Base-by-base conservation (phyloP, 30 jellyfish, hydroid and myxozoan genomes). In the Pelagia noctiluca region DNA sequence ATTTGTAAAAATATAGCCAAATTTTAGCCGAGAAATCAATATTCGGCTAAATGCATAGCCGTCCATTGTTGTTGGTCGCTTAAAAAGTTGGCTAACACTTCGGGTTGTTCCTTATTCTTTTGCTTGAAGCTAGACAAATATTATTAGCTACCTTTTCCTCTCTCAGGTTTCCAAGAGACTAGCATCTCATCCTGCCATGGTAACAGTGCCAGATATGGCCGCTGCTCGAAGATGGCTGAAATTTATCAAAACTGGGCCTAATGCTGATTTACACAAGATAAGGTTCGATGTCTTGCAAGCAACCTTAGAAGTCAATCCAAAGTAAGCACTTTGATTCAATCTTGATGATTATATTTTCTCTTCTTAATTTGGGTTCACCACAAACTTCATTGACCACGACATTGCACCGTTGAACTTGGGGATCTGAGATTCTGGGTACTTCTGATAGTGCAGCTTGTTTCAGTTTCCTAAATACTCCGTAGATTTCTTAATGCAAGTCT, bases 141-240 rank as follows among this genome's bases (percentile, higher is more conserved):
- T 11, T 11, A 11, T 31, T 7, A 11, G 25, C 32, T 7, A 67
- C 29, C 32, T 67, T 21, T 24, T 22, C 29, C 16, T 67, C 22
- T 22, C 33, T n/a, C 69, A 87, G 96, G 96, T 81, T 7, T 88
- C 99, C 32, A 80, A 82, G 32, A 82, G 99, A 25, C 90, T 94
- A 21, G 95, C 95, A 32, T 87, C 99, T 10, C 99, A 94, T 52
- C 99, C 99, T 5, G 99, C 96, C 30, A 94, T 94, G 99, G 86
- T 94, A 30, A 94, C 99, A 1, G 99, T 94, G 5, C 99, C 99
- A 11, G 99, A 94, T 64, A 94, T 94, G 99, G 99, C 97, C 16
- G 97, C 99, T 0, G 99, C 99, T 0, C 54, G 99, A 47, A 60
- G 99, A 25, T 94, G 99, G 99, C 76, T 94, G 75, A 94, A 94